Conservation (phyloP, 2,113 vertebrate species). For the Passer domesticus region DNA sequence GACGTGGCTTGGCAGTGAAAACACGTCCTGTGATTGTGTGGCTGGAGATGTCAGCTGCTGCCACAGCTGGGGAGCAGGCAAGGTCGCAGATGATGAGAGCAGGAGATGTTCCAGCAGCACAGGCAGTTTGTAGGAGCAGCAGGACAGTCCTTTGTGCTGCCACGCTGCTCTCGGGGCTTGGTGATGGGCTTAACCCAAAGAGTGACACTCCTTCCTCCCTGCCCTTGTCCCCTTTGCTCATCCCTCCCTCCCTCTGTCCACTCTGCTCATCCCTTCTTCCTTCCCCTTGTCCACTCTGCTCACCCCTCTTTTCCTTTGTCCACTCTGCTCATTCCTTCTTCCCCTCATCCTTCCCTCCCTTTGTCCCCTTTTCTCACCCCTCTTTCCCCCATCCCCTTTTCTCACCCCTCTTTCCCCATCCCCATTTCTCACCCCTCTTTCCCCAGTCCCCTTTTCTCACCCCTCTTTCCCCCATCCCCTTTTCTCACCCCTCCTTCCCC, state of each 20-base stretch:
- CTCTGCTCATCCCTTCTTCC: not conserved
- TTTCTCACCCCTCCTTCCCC: not conserved
- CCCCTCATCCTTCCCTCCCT: not conserved
- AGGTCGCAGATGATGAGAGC: slow-evolving; percentile 61
- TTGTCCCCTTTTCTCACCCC: not conserved
- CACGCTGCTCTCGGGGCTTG: not conserved
- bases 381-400: accelerated
- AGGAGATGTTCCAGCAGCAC: slow-evolving; percentile 25
- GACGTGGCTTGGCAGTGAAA: slow-evolving; percentile 42
- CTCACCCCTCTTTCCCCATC: too few species aligned
- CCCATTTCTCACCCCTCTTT: not conserved
- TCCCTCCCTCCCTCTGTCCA: not conserved
- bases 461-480: not conserved
- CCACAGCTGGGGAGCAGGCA: slow-evolving; percentile 68
- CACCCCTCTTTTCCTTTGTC: too few species aligned
- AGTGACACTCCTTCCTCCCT: not conserved
- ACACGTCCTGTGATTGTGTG: slow-evolving; percentile 58
- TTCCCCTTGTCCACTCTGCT: too few species aligned
- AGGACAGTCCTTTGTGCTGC: not conserved
- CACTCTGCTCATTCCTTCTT: accelerated
- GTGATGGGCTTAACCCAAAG: accelerated
- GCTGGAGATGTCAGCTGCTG: slow-evolving; percentile 69
- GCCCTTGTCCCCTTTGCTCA: not conserved
- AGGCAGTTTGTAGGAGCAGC: slow-evolving; percentile 22
- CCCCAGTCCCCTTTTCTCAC: too few species aligned